Percentiles rank a stretch among this genome's conserved stretches.
Conservation (phyloP, 1,140 invertebrate species). For the Pseudomyrmex pallidus region DNA sequence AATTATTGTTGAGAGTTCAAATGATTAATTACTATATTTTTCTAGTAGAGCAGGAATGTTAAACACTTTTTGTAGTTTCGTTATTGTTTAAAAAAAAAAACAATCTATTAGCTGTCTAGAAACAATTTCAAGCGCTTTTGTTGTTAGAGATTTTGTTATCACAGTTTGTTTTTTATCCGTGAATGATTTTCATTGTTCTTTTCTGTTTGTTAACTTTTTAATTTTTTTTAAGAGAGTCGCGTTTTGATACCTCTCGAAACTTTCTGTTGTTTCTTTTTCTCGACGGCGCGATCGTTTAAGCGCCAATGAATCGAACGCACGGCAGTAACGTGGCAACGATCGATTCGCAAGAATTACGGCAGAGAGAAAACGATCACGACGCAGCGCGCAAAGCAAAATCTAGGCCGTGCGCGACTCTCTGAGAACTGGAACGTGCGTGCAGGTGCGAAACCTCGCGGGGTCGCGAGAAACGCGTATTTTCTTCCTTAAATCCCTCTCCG, state of each 20-base stretch:
- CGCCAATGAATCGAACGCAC: background rate
- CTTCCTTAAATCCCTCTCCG: conserved; percentile 29
- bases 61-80: no score
- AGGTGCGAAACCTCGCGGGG: conserved; percentile 70
- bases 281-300: conserved; percentile 8
- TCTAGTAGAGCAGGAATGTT: no score
- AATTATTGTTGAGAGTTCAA: background rate
- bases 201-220: conserved; percentile 41
- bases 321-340: background rate
- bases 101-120: background rate
- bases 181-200: conserved; percentile 23
- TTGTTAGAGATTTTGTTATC: conserved; percentile 38
- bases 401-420: conserved; percentile 68
- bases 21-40: background rate
- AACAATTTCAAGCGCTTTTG: conserved; percentile 14
- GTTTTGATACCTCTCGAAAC: conserved; percentile 22
- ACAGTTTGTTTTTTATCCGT: background rate
- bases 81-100: no score
- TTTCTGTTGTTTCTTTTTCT: background rate
- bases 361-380: conserved; percentile 38
- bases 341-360: conserved; percentile 6
- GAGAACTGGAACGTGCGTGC: conserved; percentile 75
- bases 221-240: background rate
- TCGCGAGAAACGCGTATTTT: conserved; percentile 55
- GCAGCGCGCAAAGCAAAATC: conserved; percentile 49